Conservation (phyloP, 2,888 invertebrate genomes). For the Phymatocera aterrima region DNA sequence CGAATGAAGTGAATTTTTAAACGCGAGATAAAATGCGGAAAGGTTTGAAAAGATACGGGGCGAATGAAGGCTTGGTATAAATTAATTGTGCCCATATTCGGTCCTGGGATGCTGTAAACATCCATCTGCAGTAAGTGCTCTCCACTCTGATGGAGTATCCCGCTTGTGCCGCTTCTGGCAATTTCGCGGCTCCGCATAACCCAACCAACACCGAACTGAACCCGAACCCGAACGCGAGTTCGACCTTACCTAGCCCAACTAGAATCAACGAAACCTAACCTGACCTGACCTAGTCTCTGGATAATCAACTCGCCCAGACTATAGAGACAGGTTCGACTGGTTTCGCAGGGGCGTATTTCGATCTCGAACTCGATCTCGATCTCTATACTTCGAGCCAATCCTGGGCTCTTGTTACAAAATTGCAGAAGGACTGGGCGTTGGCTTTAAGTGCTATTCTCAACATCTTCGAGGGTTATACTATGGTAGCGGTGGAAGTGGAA, state of each 20-base stretch:
- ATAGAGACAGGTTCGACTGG: slow-evolving; percentile 16
- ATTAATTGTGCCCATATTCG: slow-evolving; percentile 60
- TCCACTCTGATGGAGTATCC: slow-evolving; percentile 57
- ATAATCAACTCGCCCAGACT: not conserved
- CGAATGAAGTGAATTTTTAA: no score
- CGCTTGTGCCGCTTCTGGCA: slow-evolving; percentile 45
- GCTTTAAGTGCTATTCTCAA: slow-evolving; percentile 1
- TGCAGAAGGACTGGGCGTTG: slow-evolving; percentile 4
- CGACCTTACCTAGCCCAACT: slow-evolving; percentile 25
- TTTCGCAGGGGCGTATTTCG: not conserved
- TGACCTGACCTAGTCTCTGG: not conserved
- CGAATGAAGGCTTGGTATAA: not conserved
- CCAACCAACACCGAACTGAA: not conserved
- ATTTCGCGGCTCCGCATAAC: slow-evolving; percentile 15
- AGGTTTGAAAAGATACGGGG: not conserved
- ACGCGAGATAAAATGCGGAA: no score
- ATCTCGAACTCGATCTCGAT: slow-evolving; percentile 11
- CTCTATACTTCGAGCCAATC: not conserved
- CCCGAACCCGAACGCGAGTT: not conserved
- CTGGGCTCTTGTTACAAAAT: slow-evolving; percentile 7
- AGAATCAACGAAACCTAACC: not conserved
- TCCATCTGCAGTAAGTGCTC: slow-evolving; percentile 58
- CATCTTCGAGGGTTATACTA: not conserved
- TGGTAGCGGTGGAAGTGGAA: not conserved
- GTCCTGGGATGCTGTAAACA: slow-evolving; percentile 55